Conservation (phyloP, 2,797 vertebrate genomes). For the Phoxinus dragarum region DNA sequence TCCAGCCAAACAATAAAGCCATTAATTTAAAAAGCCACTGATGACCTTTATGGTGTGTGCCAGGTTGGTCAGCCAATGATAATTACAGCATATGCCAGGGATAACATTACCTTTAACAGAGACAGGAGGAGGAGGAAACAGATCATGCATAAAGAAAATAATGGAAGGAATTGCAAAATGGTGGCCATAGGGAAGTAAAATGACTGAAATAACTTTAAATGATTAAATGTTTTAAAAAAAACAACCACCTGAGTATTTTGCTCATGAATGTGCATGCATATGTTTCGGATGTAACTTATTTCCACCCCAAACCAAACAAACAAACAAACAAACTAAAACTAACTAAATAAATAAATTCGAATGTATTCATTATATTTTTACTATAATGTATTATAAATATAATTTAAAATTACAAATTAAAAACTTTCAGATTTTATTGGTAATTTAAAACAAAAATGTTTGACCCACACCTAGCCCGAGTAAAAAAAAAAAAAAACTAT, state of each 20-base stretch:
- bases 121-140: background rate
- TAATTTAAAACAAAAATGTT: background rate
- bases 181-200: background rate
- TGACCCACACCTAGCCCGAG: background rate
- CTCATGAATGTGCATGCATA: background rate
- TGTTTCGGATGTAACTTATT: background rate
- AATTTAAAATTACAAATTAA: background rate
- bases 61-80: background rate
- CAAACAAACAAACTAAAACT: background rate
- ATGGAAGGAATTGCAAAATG: background rate
- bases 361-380: background rate
- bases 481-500: background rate
- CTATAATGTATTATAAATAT: background rate
- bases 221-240: background rate
- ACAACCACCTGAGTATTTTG: background rate
- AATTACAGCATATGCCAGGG: slow-evolving; percentile 7
- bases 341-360: background rate
- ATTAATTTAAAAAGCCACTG: background rate
- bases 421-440: background rate
- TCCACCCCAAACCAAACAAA: background rate
- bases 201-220: background rate
- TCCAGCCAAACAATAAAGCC: background rate
- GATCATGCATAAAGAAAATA: background rate
- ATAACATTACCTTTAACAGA: slow-evolving; percentile 11
- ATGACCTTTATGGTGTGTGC: background rate